Evolutionary conservation across 2,113 vertebrate species (phyloP), one percentile per base, ranked within the genome.

Genomic region (Chiloscyllium plagiosum): DNA sequence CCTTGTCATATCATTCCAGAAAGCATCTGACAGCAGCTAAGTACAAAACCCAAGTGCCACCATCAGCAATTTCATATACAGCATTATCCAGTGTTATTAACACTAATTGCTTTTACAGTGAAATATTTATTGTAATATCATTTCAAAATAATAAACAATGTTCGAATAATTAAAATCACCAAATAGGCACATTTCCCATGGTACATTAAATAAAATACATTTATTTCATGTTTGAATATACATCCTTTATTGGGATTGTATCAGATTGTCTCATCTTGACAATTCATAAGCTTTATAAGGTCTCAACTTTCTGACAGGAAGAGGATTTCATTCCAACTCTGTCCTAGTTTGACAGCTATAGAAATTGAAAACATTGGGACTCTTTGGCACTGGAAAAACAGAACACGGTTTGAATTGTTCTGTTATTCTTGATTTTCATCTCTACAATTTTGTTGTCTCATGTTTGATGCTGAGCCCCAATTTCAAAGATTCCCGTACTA

Each of bases 81-180:
- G 61, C 7, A 8, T 56, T 2, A 68, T 68, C 61, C 90, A 65
- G 22, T 93, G 29, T 68, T 93, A 22, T 93, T 33, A 90, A 61
- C 42, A 50, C 61, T 93, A 68, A 93, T 93, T 37, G 61, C 33
- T 66, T 93, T 19, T 66, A 33, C 61, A 93, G 90, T 10, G 37
- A 61, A 93, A n/a, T 61, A 93, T 93, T 93, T 93, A 66, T 93
- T 93, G 37, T n/a, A 93, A 68, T 20, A 19, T 33, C n/a, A 37
- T 65, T 66, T 15, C 61, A 93, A 93, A 68, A 37, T 61, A 68
- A 93, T 26, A 37, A 61, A 22, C 56, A 93, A n/a, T 22, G n/a
- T 93, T 61, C 42, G 66, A 42, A 65, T 65, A 37, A 93, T 93
- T 93, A 93, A 68, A n/a, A 65, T 19, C 17, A 61, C 37, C n/a